Evolutionary conservation across 2,888 invertebrate species (phyloP).

Genomic region (Dasypolia templi): DNA sequence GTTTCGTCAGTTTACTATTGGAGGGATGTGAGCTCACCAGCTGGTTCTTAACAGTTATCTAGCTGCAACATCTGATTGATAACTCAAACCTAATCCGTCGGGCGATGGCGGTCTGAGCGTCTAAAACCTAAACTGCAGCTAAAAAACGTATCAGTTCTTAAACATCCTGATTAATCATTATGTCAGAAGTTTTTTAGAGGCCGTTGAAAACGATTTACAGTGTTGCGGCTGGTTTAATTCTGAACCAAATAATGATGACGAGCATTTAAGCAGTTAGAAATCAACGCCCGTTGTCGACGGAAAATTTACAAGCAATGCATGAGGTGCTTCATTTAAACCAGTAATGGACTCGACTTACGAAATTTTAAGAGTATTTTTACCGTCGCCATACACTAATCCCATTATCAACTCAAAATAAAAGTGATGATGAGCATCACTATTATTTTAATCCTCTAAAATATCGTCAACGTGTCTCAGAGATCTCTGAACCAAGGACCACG

Average conservation of each 20-base stretch:
- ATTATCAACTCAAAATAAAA: no score
- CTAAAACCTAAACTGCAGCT: conserved; percentile 20
- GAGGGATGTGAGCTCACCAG: conserved; percentile 28
- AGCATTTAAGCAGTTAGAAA: neutral
- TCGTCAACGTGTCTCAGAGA: neutral
- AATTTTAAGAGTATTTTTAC: neutral
- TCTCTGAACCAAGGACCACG: conserved; percentile 43
- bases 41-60: conserved; percentile 12
- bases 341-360: neutral
- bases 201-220: conserved; percentile 15
- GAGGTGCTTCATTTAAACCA: neutral
- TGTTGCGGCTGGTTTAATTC: conserved; percentile 28
- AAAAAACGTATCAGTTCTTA: conserved; percentile 23
- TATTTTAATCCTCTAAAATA: neutral
- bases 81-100: conserved; percentile 29
- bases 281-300: neutral
- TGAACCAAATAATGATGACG: conserved; percentile 3
- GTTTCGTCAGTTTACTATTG: conserved; percentile 17
- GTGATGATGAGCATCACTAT: no score
- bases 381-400: neutral
- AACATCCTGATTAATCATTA: conserved; percentile 26
- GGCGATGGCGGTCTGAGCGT: no score
- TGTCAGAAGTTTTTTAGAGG: conserved; percentile 28
- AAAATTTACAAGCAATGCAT: neutral
- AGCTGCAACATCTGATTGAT: conserved; percentile 22